Base-by-base conservation (phyloP, 2,113 vertebrate genomes). In the Etheostoma cragini region DNA sequence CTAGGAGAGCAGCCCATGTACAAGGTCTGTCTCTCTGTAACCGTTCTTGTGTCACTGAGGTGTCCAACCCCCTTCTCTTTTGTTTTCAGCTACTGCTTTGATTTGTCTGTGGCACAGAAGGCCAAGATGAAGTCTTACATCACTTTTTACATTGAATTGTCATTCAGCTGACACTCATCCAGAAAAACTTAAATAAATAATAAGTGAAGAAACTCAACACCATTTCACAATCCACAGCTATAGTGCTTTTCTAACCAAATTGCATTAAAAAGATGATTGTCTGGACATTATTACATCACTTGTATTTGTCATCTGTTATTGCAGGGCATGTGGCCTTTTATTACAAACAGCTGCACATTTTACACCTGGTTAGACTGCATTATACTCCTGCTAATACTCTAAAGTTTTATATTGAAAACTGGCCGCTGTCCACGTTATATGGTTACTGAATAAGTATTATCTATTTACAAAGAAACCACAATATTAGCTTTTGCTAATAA, bases 281-380 rank as follows among this genome's bases (percentile, higher is more conserved):
- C 26, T 69, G 33, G 52, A 30, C 42, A 58, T 11, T 62, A 61
- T 76, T 64, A 65, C 71, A 87, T 58, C 61, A 69, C 57, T 78
- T 66, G 8, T 74, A 70, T 81, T 81, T 86, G 77, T 77, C 70
- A 24, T 82, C 61, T 74, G 58, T 76, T 90, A 78, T 82, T 78
- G 74, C 82, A 50, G 30, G 54, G 80, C 70, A 83, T 69, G 86
- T 70, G 46, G 87, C 49, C 65, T 88, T 58, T 86, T 86, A 68
- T 84, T 80, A 58, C 77, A 81, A 91, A 81, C 87, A 90, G 90
- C 87, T 87, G 85, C 64, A 75, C 52, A 83, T 74, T 78, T 76
- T 65, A 57, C 83, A 84, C 68, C 50, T 83, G 85, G 83, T 67
- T 88, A 46, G 57, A 69, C 66, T 80, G 38, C 38, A 81, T 76